Conservation (phyloP, 2,797 vertebrate genomes). For the Coracias cyanogaster region DNA sequence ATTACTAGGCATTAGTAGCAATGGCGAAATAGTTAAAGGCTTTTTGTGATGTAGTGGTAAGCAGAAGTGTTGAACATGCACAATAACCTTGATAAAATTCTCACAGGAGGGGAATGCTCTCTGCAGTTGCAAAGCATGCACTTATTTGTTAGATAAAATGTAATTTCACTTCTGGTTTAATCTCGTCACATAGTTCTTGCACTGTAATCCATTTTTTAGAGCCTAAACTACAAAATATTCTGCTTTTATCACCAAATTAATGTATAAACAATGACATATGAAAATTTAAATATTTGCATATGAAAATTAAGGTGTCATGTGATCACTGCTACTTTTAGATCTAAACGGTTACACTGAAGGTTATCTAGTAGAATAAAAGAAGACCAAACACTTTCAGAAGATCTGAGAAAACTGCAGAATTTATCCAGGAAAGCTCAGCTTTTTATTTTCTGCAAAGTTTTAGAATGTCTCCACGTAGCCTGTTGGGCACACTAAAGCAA, state of each 20-base stretch:
- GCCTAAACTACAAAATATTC: not conserved
- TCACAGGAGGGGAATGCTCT: not conserved
- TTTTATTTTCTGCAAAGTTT: not conserved
- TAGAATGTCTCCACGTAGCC: not conserved
- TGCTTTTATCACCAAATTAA: not conserved
- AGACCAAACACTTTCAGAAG: not conserved
- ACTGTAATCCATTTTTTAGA: not conserved
- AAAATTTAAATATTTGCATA: not conserved
- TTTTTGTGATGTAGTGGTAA: not conserved
- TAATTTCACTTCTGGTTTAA: constrained; percentile 28
- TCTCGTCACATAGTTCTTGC: not conserved
- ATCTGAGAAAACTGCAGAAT: not conserved
- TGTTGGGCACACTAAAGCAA: not conserved
- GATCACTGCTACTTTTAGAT: not conserved
- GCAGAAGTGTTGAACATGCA: not conserved
- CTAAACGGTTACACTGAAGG: not conserved
- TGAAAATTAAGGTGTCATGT: not conserved
- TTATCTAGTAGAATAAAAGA: not conserved
- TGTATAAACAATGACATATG: not conserved
- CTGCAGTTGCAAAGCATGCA: not conserved
- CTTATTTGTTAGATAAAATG: constrained; percentile 19
- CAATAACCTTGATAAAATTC: constrained; percentile 27
- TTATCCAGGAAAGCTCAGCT: not conserved
- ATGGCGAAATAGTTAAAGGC: not conserved
- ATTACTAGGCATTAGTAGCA: not conserved